These are phyloP conservation scores for Amaurobius ferox DNA, from an alignment of 2,888 invertebrate genomes.

Conservation along the genomic window DNA sequence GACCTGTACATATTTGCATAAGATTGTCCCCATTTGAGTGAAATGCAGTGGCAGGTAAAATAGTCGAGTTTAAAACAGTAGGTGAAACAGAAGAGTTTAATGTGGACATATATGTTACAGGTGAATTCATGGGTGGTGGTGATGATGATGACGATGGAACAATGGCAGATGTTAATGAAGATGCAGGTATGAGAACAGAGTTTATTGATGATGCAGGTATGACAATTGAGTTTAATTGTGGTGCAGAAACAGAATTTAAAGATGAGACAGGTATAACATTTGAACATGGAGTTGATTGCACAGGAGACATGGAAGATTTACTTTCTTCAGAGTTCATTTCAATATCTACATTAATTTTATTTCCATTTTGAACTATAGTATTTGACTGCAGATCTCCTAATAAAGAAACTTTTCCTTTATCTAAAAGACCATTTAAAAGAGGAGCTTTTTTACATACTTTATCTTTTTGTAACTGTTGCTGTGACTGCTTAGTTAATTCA, in stretches of 20 bases:
- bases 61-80: conserved; percentile 31
- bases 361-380: conserved; percentile 58
- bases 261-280: conserved; percentile 26
- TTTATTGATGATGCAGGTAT: conserved; percentile 13
- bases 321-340: conserved; percentile 35
- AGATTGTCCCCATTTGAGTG: conserved; percentile 53
- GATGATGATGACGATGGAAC: conserved; percentile 26
- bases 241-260: conserved; percentile 31
- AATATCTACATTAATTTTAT: conserved; percentile 15
- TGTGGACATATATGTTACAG: conserved; percentile 29
- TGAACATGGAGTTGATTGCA: conserved; percentile 51
- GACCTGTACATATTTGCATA: conserved; percentile 60
- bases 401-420: conserved; percentile 73
- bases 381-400: conserved; percentile 26
- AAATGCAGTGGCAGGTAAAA: conserved; percentile 46
- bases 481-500: conserved; percentile 26
- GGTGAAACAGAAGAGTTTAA: conserved; percentile 18
- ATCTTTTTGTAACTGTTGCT: conserved; percentile 50
- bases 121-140: conserved; percentile 17
- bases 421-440: conserved; percentile 74
- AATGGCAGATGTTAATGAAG: conserved; percentile 19
- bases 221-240: conserved; percentile 21
- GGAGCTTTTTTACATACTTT: conserved; percentile 74
- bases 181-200: conserved; percentile 17
- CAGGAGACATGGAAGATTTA: conserved; percentile 36